Evolutionary conservation across 2,113 vertebrate genomes (phyloP).

Genomic region (Rhinopithecus roxellana): DNA sequence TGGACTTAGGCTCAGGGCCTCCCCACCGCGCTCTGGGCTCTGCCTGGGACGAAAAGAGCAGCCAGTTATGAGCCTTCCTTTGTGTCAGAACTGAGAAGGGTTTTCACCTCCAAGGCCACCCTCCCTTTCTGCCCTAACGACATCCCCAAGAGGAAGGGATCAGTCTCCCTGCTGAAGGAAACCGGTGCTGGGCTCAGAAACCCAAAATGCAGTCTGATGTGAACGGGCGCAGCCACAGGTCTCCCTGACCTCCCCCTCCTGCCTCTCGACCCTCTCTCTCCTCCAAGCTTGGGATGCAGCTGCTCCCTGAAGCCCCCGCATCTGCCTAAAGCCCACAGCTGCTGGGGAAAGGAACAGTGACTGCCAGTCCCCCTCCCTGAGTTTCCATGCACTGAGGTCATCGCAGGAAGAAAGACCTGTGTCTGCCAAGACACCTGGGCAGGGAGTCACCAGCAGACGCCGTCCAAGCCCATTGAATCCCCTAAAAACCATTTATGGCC

Average conservation of each 20-base stretch:
- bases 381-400: background rate
- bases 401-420: background rate
- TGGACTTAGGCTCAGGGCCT: too few species aligned
- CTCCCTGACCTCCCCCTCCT: background rate
- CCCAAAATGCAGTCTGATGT: background rate
- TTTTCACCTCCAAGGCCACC: too few species aligned
- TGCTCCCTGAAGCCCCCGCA: background rate
- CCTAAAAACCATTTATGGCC: background rate
- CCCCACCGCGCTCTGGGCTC: background rate
- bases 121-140: too few species aligned
- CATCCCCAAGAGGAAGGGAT: background rate
- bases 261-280: too few species aligned
- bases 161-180: background rate
- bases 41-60: background rate
- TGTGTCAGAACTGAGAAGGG: accelerated
- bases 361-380: background rate
- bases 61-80: background rate
- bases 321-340: background rate
- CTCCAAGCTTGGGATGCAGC: background rate
- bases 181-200: background rate
- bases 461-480: background rate
- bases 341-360: background rate
- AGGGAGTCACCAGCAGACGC: background rate
- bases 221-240: background rate
- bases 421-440: background rate